Conservation (phyloP, 2,113 vertebrate genomes). For the Hypomesus transpacificus region DNA sequence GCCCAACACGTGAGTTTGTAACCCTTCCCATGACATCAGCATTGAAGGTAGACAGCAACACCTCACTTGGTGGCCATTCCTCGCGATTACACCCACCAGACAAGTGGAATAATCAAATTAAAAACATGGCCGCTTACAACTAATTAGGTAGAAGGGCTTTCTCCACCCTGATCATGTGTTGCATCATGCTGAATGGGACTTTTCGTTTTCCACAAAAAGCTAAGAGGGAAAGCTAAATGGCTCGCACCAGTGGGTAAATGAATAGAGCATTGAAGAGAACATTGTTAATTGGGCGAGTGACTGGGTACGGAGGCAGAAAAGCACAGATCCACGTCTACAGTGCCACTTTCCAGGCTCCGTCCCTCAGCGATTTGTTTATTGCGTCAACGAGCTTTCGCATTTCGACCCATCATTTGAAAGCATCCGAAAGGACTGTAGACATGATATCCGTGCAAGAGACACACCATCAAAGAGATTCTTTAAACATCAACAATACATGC, state of each 20-base stretch:
- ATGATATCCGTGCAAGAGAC: too few species aligned
- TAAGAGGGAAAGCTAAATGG: neutral
- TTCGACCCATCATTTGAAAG: too few species aligned
- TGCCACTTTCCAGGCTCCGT: neutral
- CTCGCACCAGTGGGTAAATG: slow-evolving; percentile 12
- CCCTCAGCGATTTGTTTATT: neutral
- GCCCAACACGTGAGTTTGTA: too few species aligned
- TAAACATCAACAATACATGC: too few species aligned
- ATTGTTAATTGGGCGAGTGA: slow-evolving; percentile 8
- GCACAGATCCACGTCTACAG: neutral
- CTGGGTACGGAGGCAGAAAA: neutral
- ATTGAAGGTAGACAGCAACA: neutral
- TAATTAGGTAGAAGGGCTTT: slow-evolving; percentile 4
- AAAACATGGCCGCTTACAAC: neutral
- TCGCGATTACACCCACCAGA: neutral
- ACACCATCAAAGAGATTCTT: too few species aligned
- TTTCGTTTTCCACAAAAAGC: too few species aligned
- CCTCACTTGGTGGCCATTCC: neutral
- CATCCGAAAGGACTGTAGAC: too few species aligned
- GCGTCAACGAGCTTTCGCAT: neutral
- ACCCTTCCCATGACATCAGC: too few species aligned
- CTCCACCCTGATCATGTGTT: neutral
- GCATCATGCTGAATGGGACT: neutral
- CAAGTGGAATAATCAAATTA: slow-evolving; percentile 17
- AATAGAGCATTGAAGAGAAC: slow-evolving; percentile 4